Conservation (phyloP, 2,888 invertebrate genomes). For the Frankliniella intonsa region DNA sequence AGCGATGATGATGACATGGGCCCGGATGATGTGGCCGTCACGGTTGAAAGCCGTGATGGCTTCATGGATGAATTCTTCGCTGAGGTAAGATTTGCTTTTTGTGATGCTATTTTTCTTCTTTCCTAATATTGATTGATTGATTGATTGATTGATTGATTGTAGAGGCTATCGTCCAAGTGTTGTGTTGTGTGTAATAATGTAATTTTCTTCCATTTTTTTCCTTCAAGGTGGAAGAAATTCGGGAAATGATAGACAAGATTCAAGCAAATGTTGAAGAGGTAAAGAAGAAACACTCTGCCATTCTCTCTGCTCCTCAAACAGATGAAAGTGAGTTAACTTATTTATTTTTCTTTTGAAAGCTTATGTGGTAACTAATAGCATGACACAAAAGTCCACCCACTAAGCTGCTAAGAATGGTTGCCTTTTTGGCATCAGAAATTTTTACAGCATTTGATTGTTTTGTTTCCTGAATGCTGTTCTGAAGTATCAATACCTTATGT, state of each 20-base stretch:
- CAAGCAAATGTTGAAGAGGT: slow-evolving; percentile 99
- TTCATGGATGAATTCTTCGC: slow-evolving; percentile 99
- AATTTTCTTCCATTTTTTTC: slow-evolving; percentile 33
- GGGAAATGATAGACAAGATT: slow-evolving; percentile 99
- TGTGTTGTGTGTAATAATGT: not conserved
- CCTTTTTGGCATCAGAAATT: no score
- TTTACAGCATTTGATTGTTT: no score
- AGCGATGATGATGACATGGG: slow-evolving; percentile 96
- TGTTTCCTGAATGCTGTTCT: no score
- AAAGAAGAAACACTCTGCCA: slow-evolving; percentile 99
- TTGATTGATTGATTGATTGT: no score
- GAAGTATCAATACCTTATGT: no score
- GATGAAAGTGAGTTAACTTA: slow-evolving; percentile 83
- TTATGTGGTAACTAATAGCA: no score
- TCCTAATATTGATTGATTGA: slow-evolving; percentile 52
- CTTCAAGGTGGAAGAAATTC: slow-evolving; percentile 94
- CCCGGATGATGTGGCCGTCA: slow-evolving; percentile 92
- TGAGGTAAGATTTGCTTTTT: slow-evolving; percentile 65
- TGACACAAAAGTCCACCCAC: no score
- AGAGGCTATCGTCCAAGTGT: not conserved
- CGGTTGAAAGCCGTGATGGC: slow-evolving; percentile 84
- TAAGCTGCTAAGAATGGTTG: no score
- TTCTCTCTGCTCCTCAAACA: slow-evolving; percentile 95
- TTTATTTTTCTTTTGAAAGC: not conserved
- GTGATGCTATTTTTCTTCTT: slow-evolving; percentile 31